These are phyloP conservation scores for Noctua janthe DNA, from an alignment of 2,888 invertebrate species.

Conservation along the genomic window DNA sequence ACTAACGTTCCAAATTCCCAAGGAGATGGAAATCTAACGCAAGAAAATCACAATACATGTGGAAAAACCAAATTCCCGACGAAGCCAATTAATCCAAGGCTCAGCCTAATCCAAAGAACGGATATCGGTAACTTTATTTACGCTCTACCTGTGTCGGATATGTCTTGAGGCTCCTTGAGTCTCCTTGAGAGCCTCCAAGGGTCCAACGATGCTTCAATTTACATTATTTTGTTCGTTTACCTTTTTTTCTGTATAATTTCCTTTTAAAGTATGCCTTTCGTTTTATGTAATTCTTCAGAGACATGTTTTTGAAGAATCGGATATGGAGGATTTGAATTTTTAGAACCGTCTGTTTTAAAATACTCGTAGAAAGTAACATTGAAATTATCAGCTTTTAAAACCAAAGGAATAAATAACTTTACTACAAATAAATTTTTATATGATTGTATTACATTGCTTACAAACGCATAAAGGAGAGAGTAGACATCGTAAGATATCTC, in stretches of 20 bases:
- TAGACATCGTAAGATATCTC: conserved; percentile 35
- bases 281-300: conserved; percentile 17
- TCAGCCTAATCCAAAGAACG: conserved; percentile 50
- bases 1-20: conserved; percentile 30
- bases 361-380: conserved; percentile 22
- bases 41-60: conserved; percentile 38
- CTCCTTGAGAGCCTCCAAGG: conserved; percentile 37
- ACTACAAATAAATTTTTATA: conserved; percentile 11
- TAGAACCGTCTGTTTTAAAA: background rate
- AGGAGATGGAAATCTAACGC: conserved; percentile 6
- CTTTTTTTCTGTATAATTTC: conserved; percentile 39
- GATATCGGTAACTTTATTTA: conserved; percentile 65
- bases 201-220: conserved; percentile 49
- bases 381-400: background rate
- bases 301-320: conserved; percentile 7
- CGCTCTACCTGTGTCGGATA: conserved; percentile 56
- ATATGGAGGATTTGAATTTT: background rate
- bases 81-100: conserved; percentile 60
- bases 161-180: conserved; percentile 45
- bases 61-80: conserved; percentile 35
- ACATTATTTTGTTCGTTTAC: conserved; percentile 46
- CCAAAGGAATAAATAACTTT: conserved; percentile 25
- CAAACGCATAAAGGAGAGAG: conserved; percentile 48
- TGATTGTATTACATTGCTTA: conserved; percentile 20
- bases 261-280: conserved; percentile 17